Evolutionary conservation across 2,113 vertebrate genomes (phyloP).

Genomic region (Galbula dea): DNA sequence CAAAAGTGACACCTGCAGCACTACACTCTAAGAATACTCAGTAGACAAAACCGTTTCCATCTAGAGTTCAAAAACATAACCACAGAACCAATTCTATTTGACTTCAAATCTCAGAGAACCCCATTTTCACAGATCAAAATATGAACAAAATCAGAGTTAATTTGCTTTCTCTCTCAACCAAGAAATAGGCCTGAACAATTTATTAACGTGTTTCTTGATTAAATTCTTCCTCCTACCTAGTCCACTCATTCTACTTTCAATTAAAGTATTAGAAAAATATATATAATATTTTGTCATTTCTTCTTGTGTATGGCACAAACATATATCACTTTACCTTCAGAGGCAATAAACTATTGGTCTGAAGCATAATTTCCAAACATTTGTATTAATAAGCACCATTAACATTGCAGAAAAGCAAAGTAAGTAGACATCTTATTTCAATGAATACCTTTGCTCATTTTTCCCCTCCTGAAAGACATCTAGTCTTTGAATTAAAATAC

Average conservation of each 20-base stretch:
- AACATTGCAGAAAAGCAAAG: neutral
- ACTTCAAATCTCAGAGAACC: neutral
- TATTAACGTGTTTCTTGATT: neutral
- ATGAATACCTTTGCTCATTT: neutral
- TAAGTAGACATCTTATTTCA: neutral
- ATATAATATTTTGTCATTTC: neutral
- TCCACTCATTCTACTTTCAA: neutral
- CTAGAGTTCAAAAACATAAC: neutral
- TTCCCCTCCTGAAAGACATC: rapidly evolving
- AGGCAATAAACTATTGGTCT: neutral
- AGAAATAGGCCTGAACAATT: neutral
- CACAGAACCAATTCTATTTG: neutral
- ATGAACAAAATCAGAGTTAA: neutral
- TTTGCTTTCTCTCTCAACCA: neutral
- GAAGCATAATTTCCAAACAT: neutral
- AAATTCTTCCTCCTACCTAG: neutral
- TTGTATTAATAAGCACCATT: neutral
- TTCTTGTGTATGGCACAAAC: neutral
- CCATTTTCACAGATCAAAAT: neutral
- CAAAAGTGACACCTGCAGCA: neutral
- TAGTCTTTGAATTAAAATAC: neutral
- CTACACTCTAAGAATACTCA: neutral
- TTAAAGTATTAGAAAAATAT: neutral
- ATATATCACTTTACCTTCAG: neutral
- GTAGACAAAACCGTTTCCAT: neutral